Base-by-base conservation (phyloP, 2,797 vertebrate species). In the Phataginus tricuspis region DNA sequence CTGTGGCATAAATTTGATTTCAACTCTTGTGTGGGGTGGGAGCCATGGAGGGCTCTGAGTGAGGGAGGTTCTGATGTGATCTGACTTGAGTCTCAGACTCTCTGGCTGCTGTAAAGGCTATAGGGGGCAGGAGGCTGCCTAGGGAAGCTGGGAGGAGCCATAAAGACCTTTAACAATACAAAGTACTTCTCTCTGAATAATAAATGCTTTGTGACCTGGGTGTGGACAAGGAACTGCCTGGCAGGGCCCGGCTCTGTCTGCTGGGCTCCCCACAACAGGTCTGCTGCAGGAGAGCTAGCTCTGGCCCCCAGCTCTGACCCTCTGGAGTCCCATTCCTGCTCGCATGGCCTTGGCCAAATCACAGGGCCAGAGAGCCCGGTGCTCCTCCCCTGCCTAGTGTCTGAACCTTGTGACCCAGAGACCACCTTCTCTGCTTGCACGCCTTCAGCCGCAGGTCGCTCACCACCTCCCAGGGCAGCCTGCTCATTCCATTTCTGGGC, bases 401-500 rank as follows among this genome's bases (percentile, higher is more conserved):
- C 75, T 16, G n/a, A 80, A 78, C 34, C 0, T n/a, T 59, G 31
- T 55, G 18, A 19, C 64, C 68, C 1, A 4, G 37, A 93, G 86
- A 72, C 80, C 23, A 34, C 77, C 71, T 57, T n/a, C n/a, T 45
- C 71, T 53, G 51, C 45, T 87, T 85, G 84, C 59, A 37, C 42
- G 93, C 92, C 90, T 82, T 61, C 42, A 14, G 69, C 85, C 37
- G 12, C 68, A 9, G 90, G 94, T 59, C 4, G 42, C 93, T 94
- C 80, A 51, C 86, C 90, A 90, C 95, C 78, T 66, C 78, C 72
- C 23, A 11, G 21, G 53, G 68, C 64, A 10, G 68, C 79, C 51
- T 1, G 7, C 64, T 78, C 77, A 27, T 95, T 95, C 97, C 74
- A 91, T 95, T 97, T 97, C 97, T 97, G 97, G 96, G 95, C 93